Percentiles rank a stretch among this genome's conserved stretches.
Conservation (phyloP, 2,888 invertebrate genomes). For the Calliopum simillimum region DNA sequence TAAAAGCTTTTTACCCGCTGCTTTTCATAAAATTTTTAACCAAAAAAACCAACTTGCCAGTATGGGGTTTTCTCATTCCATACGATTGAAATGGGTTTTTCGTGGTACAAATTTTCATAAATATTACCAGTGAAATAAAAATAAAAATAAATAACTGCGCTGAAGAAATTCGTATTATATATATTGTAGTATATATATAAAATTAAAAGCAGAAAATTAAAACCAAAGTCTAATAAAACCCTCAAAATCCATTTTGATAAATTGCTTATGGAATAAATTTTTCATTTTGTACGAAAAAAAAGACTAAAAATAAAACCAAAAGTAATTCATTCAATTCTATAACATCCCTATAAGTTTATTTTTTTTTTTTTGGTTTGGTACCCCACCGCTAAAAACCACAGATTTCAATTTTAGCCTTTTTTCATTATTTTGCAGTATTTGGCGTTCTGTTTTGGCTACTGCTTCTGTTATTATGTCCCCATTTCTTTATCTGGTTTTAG, state of each 20-base stretch:
- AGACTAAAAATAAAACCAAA: conserved; percentile 12
- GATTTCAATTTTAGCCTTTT: conserved; percentile 46
- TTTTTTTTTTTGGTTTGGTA: conserved; percentile 9
- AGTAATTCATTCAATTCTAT: conserved; percentile 35
- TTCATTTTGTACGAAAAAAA: neutral
- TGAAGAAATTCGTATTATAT: too few relatives aligned
- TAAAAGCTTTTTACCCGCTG: conserved; percentile 19
- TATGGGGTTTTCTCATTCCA: too few relatives aligned
- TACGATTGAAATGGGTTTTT: too few relatives aligned
- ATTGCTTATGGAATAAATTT: conserved; percentile 40
- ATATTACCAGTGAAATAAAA: too few relatives aligned
- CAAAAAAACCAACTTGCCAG: too few relatives aligned
- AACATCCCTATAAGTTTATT: conserved; percentile 30
- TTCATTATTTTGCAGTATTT: neutral
- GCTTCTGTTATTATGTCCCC: neutral
- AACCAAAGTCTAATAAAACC: conserved; percentile 9
- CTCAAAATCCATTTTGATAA: conserved; percentile 46
- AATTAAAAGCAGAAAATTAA: neutral
- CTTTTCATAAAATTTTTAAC: neutral
- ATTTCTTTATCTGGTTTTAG: neutral
- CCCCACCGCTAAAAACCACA: conserved; percentile 32
- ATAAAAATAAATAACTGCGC: neutral
- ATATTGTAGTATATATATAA: neutral
- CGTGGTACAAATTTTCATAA: too few relatives aligned
- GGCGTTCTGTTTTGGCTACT: neutral